phyloP scores from a whole-genome alignment of 1,140 invertebrate species.

The Diuraphis noxia region DNA sequence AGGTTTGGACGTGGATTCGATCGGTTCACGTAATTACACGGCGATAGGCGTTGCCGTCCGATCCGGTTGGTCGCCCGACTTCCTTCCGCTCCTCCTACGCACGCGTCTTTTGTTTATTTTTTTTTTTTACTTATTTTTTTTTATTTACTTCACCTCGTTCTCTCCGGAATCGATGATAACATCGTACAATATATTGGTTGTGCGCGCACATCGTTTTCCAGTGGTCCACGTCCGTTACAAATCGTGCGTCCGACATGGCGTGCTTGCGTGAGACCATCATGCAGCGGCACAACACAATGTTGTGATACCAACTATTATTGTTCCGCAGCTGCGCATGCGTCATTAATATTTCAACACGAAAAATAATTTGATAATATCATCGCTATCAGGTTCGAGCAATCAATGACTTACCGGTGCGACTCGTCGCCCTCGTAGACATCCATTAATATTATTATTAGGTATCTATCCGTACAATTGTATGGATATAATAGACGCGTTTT shows the following conservation, averaged over 20 bases:
- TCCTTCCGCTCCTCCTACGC: conserved; percentile 48
- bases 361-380: neutral
- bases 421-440: too few species aligned
- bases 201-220: too few species aligned
- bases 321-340: too few species aligned
- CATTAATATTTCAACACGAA: neutral
- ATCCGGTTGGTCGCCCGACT: conserved; percentile 45
- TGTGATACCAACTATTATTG: too few species aligned
- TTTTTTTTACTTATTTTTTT: neutral
- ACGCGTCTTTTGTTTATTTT: neutral
- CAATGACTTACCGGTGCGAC: too few species aligned
- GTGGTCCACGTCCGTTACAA: too few species aligned
- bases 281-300: too few species aligned
- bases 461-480: too few species aligned
- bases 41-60: conserved; percentile 42
- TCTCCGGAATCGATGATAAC: neutral
- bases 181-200: neutral
- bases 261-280: too few species aligned
- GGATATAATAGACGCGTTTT: too few species aligned
- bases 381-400: neutral
- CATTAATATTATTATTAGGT: too few species aligned
- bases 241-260: too few species aligned
- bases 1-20: neutral
- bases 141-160: neutral
- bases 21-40: neutral